Evolutionary conservation across 2,888 invertebrate species (phyloP).

Genomic region (Oegoconia quadripuncta): DNA sequence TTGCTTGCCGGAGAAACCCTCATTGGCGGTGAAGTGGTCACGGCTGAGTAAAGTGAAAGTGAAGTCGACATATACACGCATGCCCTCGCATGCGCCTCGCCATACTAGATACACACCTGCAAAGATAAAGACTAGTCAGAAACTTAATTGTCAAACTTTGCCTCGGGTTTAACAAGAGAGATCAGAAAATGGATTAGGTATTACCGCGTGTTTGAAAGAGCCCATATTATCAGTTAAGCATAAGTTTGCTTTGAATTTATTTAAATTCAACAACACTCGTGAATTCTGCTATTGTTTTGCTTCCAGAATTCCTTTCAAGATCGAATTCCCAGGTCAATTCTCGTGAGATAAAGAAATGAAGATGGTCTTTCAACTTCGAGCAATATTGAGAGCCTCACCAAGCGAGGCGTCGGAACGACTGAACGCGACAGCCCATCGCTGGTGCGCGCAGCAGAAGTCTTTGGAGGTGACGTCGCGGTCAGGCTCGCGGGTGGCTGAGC

Average conservation of each 20-base stretch:
- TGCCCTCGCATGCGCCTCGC: slow-evolving; percentile 86
- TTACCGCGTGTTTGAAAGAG: too few species aligned
- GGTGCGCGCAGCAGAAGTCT: slow-evolving; percentile 89
- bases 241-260: too few species aligned
- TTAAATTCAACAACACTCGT: too few species aligned
- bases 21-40: slow-evolving; percentile 90
- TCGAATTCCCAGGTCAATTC: too few species aligned
- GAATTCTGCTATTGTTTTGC: too few species aligned
- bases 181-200: too few species aligned
- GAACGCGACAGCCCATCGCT: slow-evolving; percentile 90
- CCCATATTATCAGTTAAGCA: too few species aligned
- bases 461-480: slow-evolving; percentile 90
- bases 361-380: too few species aligned
- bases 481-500: slow-evolving; percentile 86
- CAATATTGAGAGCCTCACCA: slow-evolving; percentile 42
- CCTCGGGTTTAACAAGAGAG: not conserved
- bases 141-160: not conserved
- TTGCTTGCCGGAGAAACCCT: slow-evolving; percentile 87
- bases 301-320: too few species aligned
- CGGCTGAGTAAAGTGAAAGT: slow-evolving; percentile 88
- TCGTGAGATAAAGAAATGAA: too few species aligned
- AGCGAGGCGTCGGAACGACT: slow-evolving; percentile 86
- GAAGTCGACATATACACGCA: slow-evolving; percentile 88
- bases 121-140: slow-evolving; percentile 30
- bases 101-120: slow-evolving; percentile 88